Base-by-base conservation (phyloP, 2,113 vertebrate species). In the Hirundichthys speculiger region DNA sequence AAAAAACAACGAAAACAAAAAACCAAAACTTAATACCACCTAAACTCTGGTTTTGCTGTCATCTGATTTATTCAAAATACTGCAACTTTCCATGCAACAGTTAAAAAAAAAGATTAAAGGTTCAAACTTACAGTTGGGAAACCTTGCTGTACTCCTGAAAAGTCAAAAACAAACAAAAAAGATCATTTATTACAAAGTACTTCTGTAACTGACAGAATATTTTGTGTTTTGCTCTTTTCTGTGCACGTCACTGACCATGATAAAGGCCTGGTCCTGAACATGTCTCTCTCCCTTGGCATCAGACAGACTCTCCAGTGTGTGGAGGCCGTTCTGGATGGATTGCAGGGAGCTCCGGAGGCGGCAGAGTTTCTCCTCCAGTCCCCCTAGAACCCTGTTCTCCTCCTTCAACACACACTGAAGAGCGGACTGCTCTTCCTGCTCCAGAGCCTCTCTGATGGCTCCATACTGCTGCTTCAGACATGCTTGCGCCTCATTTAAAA, bases 141-240 rank as follows among this genome's bases (percentile, higher is more conserved):
- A 89, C 63, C 69, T 82, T 92, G 84, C 42, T 88, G 90, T 92
- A 93, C 48, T 92, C 91, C 93, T 94, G 80, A 68, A 39, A 69
- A 3, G 19, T 50, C n/a, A 79, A 49, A 53, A 60, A 62, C 3
- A 59, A 20, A 9, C 15, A 38, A 64, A 53, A 49, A 64, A 62
- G 4, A 39, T 3, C 39, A 51, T 34, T 64, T 59, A 0, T 25
- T 49, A 10, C 2, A 2, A 46, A 63, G 22, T 47, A 46, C 56
- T 16, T 1, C 52, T 15, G 4, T 24, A 15, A 11, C 13, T 2
- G 24, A 22, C 8, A 21, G 7, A n/a, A 41, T 4, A 15, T 34
- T 16, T 40, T 38, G 4, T 6, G 18, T 20, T 56, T 7, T 14
- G 14, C 8, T 39, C 0, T 2, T 53, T 7, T 43, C 12, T 6